Conservation (phyloP, 2,113 vertebrate species). For the Sinocyclocheilus rhinocerous region DNA sequence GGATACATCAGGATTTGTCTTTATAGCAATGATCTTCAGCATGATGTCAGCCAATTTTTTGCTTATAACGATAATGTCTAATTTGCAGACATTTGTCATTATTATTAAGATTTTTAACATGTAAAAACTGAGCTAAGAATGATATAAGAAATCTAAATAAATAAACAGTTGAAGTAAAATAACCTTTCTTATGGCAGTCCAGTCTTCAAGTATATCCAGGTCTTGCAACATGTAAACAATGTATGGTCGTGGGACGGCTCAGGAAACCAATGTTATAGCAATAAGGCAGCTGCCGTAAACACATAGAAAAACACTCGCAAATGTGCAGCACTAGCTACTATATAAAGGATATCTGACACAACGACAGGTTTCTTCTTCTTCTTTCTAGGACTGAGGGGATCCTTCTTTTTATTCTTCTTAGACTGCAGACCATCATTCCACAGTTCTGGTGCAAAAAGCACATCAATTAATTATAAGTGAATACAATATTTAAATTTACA, state of each 20-base stretch:
- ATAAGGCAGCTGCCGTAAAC: neutral
- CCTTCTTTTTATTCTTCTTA: slow-evolving; percentile 85
- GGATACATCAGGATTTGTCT: too few relatives aligned
- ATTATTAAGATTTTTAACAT: too few relatives aligned
- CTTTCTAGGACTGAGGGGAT: slow-evolving; percentile 89
- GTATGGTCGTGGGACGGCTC: slow-evolving; percentile 82
- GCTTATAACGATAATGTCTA: too few relatives aligned
- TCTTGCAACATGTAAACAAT: slow-evolving; percentile 94
- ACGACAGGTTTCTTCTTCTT: slow-evolving; percentile 88
- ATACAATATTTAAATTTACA: neutral
- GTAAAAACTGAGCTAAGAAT: neutral
- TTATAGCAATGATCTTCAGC: too few relatives aligned
- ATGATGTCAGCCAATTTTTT: too few relatives aligned
- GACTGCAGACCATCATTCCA: slow-evolving; percentile 91
- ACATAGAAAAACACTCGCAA: neutral
- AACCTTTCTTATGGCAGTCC: slow-evolving; percentile 91
- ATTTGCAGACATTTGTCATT: neutral
- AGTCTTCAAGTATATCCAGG: slow-evolving; percentile 91
- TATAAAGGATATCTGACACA: slow-evolving; percentile 90
- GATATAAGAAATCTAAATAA: neutral
- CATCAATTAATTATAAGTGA: neutral
- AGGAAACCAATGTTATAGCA: slow-evolving; percentile 62
- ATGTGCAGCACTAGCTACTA: neutral
- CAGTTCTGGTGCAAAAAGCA: slow-evolving; percentile 72
- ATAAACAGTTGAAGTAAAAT: neutral